Evolutionary conservation across 2,797 vertebrate species (phyloP).

Genomic region (Lemur catta): DNA sequence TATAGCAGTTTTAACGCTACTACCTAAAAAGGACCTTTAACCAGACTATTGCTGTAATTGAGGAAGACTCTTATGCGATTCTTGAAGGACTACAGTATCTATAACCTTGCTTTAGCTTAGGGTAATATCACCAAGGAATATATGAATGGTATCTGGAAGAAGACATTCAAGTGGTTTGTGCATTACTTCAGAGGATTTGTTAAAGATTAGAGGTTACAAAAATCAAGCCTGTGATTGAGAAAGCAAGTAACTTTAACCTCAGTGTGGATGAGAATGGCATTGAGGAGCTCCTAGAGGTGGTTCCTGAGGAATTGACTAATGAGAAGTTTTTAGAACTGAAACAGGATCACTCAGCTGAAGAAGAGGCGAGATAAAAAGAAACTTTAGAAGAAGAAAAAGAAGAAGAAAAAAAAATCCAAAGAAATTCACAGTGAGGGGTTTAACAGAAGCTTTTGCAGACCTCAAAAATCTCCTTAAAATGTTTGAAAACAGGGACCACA

Average conservation of each 20-base stretch:
- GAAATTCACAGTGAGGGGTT: not conserved
- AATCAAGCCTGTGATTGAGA: not conserved
- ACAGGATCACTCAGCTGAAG: not conserved
- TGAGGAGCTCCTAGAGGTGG: not conserved
- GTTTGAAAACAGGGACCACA: not conserved
- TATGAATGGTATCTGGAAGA: not conserved
- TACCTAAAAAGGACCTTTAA: not conserved
- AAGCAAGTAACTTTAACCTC: not conserved
- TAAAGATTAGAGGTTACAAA: not conserved
- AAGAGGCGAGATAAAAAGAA: not conserved
- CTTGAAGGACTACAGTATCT: not conserved
- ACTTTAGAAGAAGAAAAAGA: not conserved
- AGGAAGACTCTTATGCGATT: not conserved
- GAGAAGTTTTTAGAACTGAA: not conserved
- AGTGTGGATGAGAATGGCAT: not conserved
- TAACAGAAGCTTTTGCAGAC: not conserved
- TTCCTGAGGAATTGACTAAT: not conserved
- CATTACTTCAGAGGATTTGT: not conserved
- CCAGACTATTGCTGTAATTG: not conserved
- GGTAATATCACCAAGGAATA: not conserved
- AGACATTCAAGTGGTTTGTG: not conserved
- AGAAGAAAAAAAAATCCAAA: not conserved
- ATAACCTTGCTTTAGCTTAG: not conserved
- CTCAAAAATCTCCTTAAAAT: not conserved
- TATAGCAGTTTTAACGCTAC: not conserved